A percentile compares a stretch with the other conserved stretches of the same genome.
Conservation (phyloP, 37 sponge, comb jelly and placozoan genomes). For the Ephydatia muelleri region DNA sequence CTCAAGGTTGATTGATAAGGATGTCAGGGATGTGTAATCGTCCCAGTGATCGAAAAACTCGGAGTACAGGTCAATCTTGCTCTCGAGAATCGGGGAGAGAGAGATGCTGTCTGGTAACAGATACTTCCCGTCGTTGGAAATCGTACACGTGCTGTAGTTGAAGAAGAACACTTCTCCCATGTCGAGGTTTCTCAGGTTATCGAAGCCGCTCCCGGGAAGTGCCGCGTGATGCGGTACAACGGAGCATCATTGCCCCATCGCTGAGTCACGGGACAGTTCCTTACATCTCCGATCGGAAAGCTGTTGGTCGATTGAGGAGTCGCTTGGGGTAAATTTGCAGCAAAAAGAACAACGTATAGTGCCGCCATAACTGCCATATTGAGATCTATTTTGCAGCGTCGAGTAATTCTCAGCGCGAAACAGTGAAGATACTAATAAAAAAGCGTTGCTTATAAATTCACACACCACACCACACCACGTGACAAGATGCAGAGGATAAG, state of each 20-base stretch:
- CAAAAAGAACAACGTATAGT: too few species aligned
- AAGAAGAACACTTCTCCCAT: constrained; percentile 15
- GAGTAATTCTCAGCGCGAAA: too few species aligned
- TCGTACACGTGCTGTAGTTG: constrained; percentile 33
- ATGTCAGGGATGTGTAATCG: constrained; percentile 1
- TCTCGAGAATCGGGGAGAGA: constrained; percentile 22
- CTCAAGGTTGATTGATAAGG: constrained; percentile 21
- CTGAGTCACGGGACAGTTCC: constrained; percentile 5
- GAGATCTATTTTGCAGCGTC: too few species aligned
- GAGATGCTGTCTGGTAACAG: constrained; percentile 29
- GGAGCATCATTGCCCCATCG: background rate
- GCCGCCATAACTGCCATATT: too few species aligned
- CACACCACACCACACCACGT: too few species aligned
- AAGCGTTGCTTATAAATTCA: too few species aligned
- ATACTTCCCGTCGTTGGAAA: constrained; percentile 16
- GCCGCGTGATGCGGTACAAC: background rate
- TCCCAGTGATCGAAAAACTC: background rate
- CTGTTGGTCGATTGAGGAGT: too few species aligned
- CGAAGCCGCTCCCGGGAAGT: constrained; percentile 42
- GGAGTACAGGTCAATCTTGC: constrained; percentile 24
- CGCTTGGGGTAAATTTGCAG: too few species aligned
- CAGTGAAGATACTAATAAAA: too few species aligned
- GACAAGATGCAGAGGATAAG: too few species aligned
- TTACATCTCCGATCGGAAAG: constrained; percentile 12
- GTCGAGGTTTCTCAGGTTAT: constrained; percentile 48